Evolutionary conservation across 92 coral and sea anemone species (phyloP), one percentile per base, ranked within the genome.

Genomic region (Parazoanthus swiftii): DNA sequence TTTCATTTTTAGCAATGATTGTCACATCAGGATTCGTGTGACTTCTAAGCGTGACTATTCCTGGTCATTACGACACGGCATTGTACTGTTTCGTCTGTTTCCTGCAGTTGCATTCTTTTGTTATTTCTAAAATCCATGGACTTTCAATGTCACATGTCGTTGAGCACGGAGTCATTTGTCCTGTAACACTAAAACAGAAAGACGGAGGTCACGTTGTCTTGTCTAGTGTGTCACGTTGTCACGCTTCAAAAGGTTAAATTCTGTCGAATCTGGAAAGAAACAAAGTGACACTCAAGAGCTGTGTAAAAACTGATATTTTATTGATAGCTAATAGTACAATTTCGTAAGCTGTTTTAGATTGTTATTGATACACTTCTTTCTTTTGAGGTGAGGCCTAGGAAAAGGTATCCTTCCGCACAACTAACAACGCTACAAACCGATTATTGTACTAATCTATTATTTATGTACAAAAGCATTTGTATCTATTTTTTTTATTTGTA

Each of bases 251-350:
- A 33, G 36, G 20, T 82, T 82, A 58, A 66, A 51, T 67, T 67
- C 38, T 67, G 76, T 82, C 76, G 36, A 38, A 82, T 82, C 86
- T 82, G 72, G 10, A 43, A 67, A 82, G 43, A 82, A 43, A 71
- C 7, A 50, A 56, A 59, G n/a, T 20, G 6, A 68, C n/a, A 68
- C 65, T 66, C 86, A 66, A 13, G 13, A 48, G 29, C 65, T 26
- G 25, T 67, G 29, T 21, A 68, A 82, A 82, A 37, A 23, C 42
- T 39, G 72, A 26, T 14, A 23, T 44, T 82, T 82, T 82, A 82
- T 68, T 82, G 56, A 38, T 3, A 26, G 20, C 4, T 82, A n/a
- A 10, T 16, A 26, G 29, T 82, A 44, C 43, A 68, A 36, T 42
- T 39, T 43, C 10, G 1, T 3, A 10, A 15, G 37, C 15, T 43